Evolutionary conservation across 2,113 vertebrate genomes (phyloP).

Genomic region (Protobothrops flavoviridis): DNA sequence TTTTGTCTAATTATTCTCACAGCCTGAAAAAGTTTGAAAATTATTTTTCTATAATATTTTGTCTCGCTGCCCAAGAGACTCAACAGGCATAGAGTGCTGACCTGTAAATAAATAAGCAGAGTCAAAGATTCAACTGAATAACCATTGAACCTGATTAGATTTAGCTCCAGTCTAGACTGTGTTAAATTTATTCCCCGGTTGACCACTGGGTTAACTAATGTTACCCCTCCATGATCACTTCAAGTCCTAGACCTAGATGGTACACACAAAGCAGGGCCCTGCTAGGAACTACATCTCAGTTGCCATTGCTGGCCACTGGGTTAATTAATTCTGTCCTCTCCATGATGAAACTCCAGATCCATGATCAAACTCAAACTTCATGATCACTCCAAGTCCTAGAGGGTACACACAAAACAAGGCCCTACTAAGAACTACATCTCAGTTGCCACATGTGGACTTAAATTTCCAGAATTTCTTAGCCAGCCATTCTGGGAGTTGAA

Average conservation of each 20-base stretch:
- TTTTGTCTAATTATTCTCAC: not conserved
- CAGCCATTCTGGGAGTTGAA: not conserved
- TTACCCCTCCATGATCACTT: not conserved
- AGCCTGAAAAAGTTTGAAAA: not conserved
- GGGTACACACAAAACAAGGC: not conserved
- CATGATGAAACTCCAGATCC: not conserved
- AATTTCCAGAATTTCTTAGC: not conserved
- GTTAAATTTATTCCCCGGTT: not conserved
- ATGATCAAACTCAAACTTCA: not conserved
- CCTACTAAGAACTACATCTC: not conserved
- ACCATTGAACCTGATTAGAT: not conserved
- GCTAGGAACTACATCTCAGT: not conserved
- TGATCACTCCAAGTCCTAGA: not conserved
- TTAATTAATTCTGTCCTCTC: not conserved
- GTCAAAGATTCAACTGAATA: not conserved
- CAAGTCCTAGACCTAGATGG: not conserved
- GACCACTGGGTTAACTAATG: not conserved
- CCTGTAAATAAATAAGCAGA: not conserved
- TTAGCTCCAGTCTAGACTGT: not conserved
- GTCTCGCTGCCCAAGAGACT: not conserved
- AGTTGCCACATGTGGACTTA: not conserved
- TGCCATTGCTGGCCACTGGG: not conserved
- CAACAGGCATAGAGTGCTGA: not conserved
- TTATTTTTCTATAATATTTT: not conserved
- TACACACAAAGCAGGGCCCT: not conserved